phyloP scores from a whole-genome alignment of 2,113 vertebrate species.

The Dasypus novemcinctus region DNA sequence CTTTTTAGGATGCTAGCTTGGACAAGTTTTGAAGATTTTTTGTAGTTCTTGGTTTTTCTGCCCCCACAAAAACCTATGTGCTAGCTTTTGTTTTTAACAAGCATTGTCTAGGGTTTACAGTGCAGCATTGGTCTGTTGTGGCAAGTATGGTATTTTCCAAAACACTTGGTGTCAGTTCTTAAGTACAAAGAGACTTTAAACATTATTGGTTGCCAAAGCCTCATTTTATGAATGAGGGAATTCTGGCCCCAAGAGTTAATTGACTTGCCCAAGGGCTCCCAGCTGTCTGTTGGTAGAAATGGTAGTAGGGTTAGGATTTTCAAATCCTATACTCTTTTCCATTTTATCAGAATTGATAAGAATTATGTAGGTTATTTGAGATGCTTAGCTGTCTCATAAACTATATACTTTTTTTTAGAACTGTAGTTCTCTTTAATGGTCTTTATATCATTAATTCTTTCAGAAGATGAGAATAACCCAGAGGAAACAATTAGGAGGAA shows the following conservation, averaged over 20 bases:
- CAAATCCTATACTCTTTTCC: not conserved
- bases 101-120: not conserved
- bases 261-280: not conserved
- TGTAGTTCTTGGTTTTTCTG: not conserved
- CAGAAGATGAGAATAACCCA: not conserved
- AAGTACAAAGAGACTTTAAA: not conserved
- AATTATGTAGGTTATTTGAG: not conserved
- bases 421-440: not conserved
- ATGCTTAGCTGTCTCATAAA: not conserved
- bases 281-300: not conserved
- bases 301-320: not conserved
- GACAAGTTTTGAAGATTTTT: not conserved
- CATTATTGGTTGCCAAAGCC: not conserved
- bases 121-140: too few species aligned
- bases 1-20: not conserved
- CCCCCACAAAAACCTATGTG: not conserved
- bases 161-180: not conserved
- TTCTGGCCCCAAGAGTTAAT: not conserved
- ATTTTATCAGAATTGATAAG: not conserved
- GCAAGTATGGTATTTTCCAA: not conserved
- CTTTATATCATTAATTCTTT: not conserved
- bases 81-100: constrained; percentile 6
- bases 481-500: not conserved
- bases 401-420: not conserved
- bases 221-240: not conserved